Conservation (phyloP, 1,140 invertebrate species). For the Zaprionus ornatus region DNA sequence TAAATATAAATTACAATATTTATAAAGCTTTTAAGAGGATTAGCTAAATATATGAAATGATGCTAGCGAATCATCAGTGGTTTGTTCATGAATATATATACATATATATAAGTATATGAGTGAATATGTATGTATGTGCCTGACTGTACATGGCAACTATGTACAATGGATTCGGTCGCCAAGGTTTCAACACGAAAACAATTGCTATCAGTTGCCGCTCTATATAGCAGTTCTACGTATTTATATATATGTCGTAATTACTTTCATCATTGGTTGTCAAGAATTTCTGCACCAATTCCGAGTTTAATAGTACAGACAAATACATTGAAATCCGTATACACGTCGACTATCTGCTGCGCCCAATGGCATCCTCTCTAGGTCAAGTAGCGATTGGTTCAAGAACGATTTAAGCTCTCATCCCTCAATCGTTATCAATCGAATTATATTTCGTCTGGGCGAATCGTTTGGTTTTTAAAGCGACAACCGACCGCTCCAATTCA, state of each 20-base stretch:
- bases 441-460: conserved; percentile 27
- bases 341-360: conserved; percentile 45
- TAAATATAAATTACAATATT: conserved; percentile 1
- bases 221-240: conserved; percentile 14
- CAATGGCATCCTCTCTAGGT: conserved; percentile 73
- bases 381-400: conserved; percentile 76
- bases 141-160: conserved; percentile 38
- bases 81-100: conserved; percentile 9
- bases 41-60: not conserved
- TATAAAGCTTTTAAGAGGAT: not conserved
- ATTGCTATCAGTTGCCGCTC: conserved; percentile 35
- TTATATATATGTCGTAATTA: conserved; percentile 63
- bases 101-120: not conserved
- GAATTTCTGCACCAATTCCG: conserved; percentile 77
- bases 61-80: conserved; percentile 1
- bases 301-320: conserved; percentile 40
- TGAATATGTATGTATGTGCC: not conserved
- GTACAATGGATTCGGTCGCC: conserved; percentile 2
- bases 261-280: conserved; percentile 61
- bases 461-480: conserved; percentile 63
- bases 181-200: conserved; percentile 55
- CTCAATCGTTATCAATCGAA: conserved; percentile 29
- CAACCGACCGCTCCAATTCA: conserved; percentile 42
- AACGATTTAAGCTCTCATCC: conserved; percentile 37
- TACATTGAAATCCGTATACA: conserved; percentile 5